Conservation (phyloP, 2,888 invertebrate genomes). For the Drosophila testacea region DNA sequence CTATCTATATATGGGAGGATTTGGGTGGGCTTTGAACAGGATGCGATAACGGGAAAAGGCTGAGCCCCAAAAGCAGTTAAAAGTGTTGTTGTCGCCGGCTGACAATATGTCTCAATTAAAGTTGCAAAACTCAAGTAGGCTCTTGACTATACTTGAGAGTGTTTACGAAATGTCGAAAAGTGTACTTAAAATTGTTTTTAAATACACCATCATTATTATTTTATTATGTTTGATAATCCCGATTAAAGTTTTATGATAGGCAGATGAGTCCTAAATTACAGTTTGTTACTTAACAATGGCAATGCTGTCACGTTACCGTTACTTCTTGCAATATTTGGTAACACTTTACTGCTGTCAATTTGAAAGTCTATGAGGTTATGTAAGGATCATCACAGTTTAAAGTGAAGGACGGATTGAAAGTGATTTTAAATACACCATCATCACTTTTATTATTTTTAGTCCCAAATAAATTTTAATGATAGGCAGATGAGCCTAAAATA, state of each 20-base stretch:
- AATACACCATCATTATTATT: slow-evolving; percentile 13
- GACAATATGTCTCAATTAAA: slow-evolving; percentile 75
- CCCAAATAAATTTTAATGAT: too few relatives aligned
- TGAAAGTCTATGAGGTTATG: slow-evolving; percentile 16
- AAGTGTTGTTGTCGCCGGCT: slow-evolving; percentile 37
- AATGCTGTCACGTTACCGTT: slow-evolving; percentile 36
- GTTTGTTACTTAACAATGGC: slow-evolving; percentile 44
- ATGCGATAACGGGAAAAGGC: slow-evolving; percentile 28
- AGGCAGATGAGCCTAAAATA: too few relatives aligned
- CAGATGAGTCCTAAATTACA: slow-evolving; percentile 4
- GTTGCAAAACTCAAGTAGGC: slow-evolving; percentile 49
- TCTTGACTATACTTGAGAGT: slow-evolving; percentile 42
- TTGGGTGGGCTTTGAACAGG: slow-evolving; percentile 55
- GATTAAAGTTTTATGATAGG: slow-evolving; percentile 1
- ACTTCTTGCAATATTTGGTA: slow-evolving; percentile 39
- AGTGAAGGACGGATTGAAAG: background rate
- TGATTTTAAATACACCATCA: too few relatives aligned
- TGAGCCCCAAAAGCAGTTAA: slow-evolving; percentile 47
- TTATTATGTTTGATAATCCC: slow-evolving; percentile 5
- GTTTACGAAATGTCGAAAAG: slow-evolving; percentile 33
- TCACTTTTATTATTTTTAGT: too few relatives aligned
- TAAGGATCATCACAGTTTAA: background rate
- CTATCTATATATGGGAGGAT: slow-evolving; percentile 37
- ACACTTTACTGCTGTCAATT: slow-evolving; percentile 7
- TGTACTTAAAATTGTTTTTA: slow-evolving; percentile 13